Evolutionary conservation across 1,140 invertebrate genomes (phyloP).

Genomic region (Drosophila teissieri): DNA sequence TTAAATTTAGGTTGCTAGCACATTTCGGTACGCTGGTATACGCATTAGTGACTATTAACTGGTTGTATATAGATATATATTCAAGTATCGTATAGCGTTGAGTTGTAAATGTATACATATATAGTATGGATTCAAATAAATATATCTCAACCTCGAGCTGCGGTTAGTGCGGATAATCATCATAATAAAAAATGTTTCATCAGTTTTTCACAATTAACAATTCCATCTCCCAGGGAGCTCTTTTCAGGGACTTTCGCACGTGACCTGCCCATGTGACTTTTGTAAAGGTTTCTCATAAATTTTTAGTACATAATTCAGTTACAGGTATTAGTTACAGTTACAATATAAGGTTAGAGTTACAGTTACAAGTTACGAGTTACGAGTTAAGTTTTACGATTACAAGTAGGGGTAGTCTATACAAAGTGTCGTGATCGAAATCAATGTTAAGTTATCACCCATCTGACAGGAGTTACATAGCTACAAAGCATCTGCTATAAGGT

Average conservation of each 20-base stretch:
- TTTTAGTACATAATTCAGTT: conserved; percentile 62
- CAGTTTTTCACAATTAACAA: conserved; percentile 40
- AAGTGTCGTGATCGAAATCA: conserved; percentile 67
- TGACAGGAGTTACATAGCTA: conserved; percentile 84
- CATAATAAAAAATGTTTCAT: conserved; percentile 26
- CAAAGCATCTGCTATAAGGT: conserved; percentile 54
- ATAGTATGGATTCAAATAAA: conserved; percentile 18
- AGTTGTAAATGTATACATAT: conserved; percentile 42
- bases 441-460: conserved; percentile 80
- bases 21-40: conserved; percentile 56
- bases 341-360: conserved; percentile 18
- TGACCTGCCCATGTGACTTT: conserved; percentile 40
- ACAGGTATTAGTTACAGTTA: conserved; percentile 48
- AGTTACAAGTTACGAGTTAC: conserved; percentile 3
- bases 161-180: conserved; percentile 33
- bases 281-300: conserved; percentile 59
- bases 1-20: conserved; percentile 50
- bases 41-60: conserved; percentile 65
- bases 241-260: conserved; percentile 22
- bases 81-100: conserved; percentile 47
- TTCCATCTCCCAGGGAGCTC: conserved; percentile 8
- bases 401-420: conserved; percentile 52
- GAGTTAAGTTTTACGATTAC: conserved; percentile 25
- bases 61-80: conserved; percentile 63
- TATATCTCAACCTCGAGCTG: conserved; percentile 32